Evolutionary conservation across 2,888 invertebrate species (phyloP), one percentile per base, ranked within the genome.

Genomic region (Drosophila meridionalis): DNA sequence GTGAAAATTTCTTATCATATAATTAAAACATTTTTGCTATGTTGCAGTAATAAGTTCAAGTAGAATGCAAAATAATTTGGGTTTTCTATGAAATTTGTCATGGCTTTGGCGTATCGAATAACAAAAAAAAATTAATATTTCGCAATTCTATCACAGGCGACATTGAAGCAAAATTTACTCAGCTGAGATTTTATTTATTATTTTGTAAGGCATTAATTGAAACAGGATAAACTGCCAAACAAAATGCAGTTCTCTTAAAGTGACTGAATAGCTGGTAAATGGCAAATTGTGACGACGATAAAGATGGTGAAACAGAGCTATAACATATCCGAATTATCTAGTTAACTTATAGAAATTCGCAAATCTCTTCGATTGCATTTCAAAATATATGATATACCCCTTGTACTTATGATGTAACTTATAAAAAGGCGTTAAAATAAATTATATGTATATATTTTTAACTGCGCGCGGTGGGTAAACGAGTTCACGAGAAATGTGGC

Each of bases 391-490:
- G 43, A 59, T 45, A 56, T 56, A 47, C 62, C 63, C 66, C 32
- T 47, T 55, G 43, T 11, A 45, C 20, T 38, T 53, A 43, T 57
- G 12, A 26, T 12, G 45, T 30, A 57, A 40, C n/a, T 63, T 65
- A 57, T 57, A 74, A 73, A 73, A 68, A 64, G 59, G 53, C 71
- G 70, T 73, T 80, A 60, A 77, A 60, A 67, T 66, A 50, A 43
- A 56, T 45, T 58, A 58, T 58, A 45, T 58, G 34, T 14, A 57
- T 57, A 57, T 55, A 52, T 45, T 20, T 30, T 45, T 45, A 43
- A 48, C 38, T 74, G 50, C 36, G 28, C 53, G 42, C 40, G 20
- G 50, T 32, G 28, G 36, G 20, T 11, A 30, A 43, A 78, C 63
- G 56, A 66, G 58, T 75, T 77, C 65, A 59, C 38, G 72, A 56